A percentile compares a stretch with the other conserved stretches of the same genome.
Evolutionary conservation across 2,888 invertebrate species (phyloP).

Genomic region (Bugulina stolonifera): DNA sequence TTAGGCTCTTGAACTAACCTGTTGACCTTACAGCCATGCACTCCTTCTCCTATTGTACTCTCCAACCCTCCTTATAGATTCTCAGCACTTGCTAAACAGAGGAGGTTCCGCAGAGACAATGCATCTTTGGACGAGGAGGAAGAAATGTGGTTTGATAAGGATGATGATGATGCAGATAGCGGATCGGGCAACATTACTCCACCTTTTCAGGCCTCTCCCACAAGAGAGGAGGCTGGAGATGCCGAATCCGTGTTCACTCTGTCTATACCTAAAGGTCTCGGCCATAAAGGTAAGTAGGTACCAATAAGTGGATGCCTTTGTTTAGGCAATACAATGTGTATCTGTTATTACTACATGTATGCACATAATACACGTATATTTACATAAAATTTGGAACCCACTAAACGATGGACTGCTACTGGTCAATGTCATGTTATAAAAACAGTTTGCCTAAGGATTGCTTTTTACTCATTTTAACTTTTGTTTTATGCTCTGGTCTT

Average conservation of each 20-base stretch:
- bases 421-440: too few relatives aligned
- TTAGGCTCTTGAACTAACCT: too few relatives aligned
- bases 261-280: background rate
- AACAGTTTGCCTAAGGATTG: too few relatives aligned
- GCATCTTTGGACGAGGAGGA: constrained; percentile 93
- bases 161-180: constrained; percentile 65
- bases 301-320: background rate
- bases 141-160: constrained; percentile 98
- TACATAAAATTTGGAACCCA: too few relatives aligned
- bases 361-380: too few relatives aligned
- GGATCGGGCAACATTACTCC: constrained; percentile 9
- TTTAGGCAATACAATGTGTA: too few relatives aligned
- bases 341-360: too few relatives aligned
- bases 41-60: too few relatives aligned
- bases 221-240: background rate
- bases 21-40: too few relatives aligned
- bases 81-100: constrained; percentile 36
- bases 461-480: too few relatives aligned
- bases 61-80: background rate
- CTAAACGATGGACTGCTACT: too few relatives aligned
- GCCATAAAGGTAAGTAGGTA: background rate
- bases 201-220: background rate
- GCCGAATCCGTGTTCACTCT: constrained; percentile 1
- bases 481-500: too few relatives aligned
- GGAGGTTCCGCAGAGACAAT: constrained; percentile 80